Conservation (phyloP, 2,888 invertebrate genomes). For the Plusia festucae region DNA sequence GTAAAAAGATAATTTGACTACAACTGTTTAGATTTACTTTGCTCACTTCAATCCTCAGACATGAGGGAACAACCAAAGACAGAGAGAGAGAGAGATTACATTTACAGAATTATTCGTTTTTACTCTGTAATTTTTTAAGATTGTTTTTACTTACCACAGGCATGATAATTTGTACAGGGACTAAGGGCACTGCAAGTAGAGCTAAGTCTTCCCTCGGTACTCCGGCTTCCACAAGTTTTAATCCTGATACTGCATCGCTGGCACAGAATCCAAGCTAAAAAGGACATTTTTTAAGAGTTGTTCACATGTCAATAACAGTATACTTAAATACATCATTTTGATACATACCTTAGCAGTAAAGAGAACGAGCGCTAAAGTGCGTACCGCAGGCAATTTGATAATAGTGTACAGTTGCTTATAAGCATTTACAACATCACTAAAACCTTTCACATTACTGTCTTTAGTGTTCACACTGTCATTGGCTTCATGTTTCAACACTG, state of each 20-base stretch:
- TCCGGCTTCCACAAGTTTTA: slow-evolving; percentile 98
- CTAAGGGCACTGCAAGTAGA: slow-evolving; percentile 96
- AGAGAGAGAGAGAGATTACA: no score
- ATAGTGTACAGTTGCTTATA: slow-evolving; percentile 96
- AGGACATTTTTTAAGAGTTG: background rate
- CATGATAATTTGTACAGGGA: slow-evolving; percentile 97
- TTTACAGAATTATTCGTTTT: no score
- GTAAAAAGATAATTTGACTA: no score
- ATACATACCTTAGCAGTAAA: slow-evolving; percentile 95
- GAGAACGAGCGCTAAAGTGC: slow-evolving; percentile 93
- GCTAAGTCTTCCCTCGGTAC: slow-evolving; percentile 98
- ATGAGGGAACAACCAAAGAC: no score
- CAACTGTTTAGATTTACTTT: no score
- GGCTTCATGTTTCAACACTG: slow-evolving; percentile 95
- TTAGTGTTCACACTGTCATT: slow-evolving; percentile 74
- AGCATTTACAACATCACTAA: slow-evolving; percentile 90
- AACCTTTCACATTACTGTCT: slow-evolving; percentile 76
- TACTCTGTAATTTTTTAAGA: background rate
- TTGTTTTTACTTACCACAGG: slow-evolving; percentile 92
- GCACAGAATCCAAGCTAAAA: slow-evolving; percentile 97
- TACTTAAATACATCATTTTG: no score
- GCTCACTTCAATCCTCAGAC: no score
- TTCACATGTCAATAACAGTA: background rate
- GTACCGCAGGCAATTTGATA: slow-evolving; percentile 94
- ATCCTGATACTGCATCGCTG: slow-evolving; percentile 97